A percentile compares a stretch with the other conserved stretches of the same genome.
phyloP scores from a whole-genome alignment of 2,797 vertebrate species.

The Pseudopleuronectes americanus region DNA sequence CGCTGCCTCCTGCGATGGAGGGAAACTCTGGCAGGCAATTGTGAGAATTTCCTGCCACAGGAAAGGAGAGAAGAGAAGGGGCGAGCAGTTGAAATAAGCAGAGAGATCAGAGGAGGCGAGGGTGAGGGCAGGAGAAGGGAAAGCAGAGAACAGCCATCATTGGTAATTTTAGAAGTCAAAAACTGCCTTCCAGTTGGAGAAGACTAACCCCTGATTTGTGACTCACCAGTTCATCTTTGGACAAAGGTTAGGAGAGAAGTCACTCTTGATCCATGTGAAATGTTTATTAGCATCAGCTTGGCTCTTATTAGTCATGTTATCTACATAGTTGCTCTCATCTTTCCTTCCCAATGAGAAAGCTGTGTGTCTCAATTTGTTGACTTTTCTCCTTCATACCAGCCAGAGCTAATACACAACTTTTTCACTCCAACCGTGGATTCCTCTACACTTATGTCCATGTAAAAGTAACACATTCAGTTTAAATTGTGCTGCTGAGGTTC shows the following conservation, averaged over 20 bases:
- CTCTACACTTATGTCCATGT: background rate
- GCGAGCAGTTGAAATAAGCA: constrained; percentile 59
- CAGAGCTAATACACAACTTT: constrained; percentile 4
- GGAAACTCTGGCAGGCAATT: constrained; percentile 79
- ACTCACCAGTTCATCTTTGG: constrained; percentile 51
- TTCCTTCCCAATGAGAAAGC: constrained; percentile 22
- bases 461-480: background rate
- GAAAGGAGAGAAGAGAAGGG: constrained; percentile 79
- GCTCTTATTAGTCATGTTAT: constrained; percentile 50
- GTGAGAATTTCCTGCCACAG: constrained; percentile 88
- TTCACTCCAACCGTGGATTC: background rate
- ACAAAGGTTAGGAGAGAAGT: constrained; percentile 47
- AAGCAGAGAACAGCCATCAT: constrained; percentile 42
- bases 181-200: constrained; percentile 18
- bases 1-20: constrained; percentile 70
- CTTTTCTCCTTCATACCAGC: constrained; percentile 32
- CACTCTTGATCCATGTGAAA: constrained; percentile 53
- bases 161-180: constrained; percentile 73
- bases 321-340: constrained; percentile 33
- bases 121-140: constrained; percentile 44
- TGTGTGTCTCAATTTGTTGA: constrained; percentile 22
- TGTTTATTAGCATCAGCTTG: constrained; percentile 50
- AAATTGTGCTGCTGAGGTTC: background rate
- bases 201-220: constrained; percentile 27
- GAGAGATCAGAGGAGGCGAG: constrained; percentile 50